Evolutionary conservation across 2,888 invertebrate species (phyloP).

Genomic region (Acholoe squamosa): DNA sequence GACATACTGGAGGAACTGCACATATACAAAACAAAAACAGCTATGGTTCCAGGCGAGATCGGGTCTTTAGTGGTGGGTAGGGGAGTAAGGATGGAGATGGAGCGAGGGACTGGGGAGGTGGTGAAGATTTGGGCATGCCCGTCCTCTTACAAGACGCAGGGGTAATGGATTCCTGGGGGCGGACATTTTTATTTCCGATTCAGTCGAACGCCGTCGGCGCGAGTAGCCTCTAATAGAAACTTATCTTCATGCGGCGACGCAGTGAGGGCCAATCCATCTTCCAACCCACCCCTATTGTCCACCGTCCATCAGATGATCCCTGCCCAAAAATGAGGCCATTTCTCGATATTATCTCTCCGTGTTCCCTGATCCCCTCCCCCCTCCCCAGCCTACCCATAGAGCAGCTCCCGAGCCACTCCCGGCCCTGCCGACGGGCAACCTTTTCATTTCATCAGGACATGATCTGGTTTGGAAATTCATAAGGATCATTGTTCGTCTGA

Average conservation of each 20-base stretch:
- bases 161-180: conserved; percentile 34
- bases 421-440: conserved; percentile 3
- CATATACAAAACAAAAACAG: no score
- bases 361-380: conserved; percentile 44
- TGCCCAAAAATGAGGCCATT: conserved; percentile 47
- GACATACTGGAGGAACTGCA: no score
- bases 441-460: conserved; percentile 47
- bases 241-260: conserved; percentile 40
- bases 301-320: conserved; percentile 49
- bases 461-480: conserved; percentile 56
- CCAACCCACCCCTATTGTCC: conserved; percentile 21
- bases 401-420: background rate
- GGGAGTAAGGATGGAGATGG: background rate
- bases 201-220: conserved; percentile 12
- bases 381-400: background rate
- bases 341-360: conserved; percentile 49
- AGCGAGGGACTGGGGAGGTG: background rate
- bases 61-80: background rate
- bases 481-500: conserved; percentile 53
- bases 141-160: background rate
- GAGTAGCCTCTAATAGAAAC: conserved; percentile 46
- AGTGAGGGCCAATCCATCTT: conserved; percentile 46
- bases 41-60: no score
- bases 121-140: background rate
- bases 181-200: conserved; percentile 42